phyloP scores from a whole-genome alignment of 2,888 invertebrate species.

The Pachymerium ferrugineum region DNA sequence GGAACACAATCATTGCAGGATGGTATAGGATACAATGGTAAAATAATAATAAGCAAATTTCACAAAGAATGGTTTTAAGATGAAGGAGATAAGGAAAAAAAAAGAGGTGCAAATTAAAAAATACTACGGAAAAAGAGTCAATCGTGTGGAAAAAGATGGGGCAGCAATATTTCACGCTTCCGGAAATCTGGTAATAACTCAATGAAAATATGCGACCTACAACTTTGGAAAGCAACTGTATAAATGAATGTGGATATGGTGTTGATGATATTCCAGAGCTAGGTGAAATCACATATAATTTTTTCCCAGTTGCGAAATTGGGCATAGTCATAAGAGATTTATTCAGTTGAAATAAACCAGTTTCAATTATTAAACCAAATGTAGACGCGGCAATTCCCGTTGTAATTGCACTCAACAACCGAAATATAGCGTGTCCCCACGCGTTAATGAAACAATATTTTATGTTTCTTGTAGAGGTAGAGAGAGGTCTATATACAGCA shows the following conservation, averaged over 20 bases:
- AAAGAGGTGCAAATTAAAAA: constrained; percentile 1
- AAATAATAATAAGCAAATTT: constrained; percentile 8
- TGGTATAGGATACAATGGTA: not conserved
- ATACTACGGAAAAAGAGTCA: not conserved
- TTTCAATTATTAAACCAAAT: too few relatives aligned
- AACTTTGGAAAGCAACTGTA: not conserved
- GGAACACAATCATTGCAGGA: not conserved
- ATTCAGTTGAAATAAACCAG: too few relatives aligned
- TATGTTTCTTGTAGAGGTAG: too few relatives aligned
- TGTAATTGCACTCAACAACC: too few relatives aligned
- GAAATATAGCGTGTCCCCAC: too few relatives aligned
- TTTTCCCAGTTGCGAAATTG: too few relatives aligned
- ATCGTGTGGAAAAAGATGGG: not conserved
- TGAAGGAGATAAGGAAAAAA: not conserved
- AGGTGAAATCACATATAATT: too few relatives aligned
- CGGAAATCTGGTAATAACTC: not conserved
- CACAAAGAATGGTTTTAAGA: not conserved
- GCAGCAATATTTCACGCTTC: not conserved
- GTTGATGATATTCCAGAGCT: too few relatives aligned
- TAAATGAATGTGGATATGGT: not conserved
- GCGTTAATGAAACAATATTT: too few relatives aligned
- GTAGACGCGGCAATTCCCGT: too few relatives aligned
- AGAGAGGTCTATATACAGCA: too few relatives aligned
- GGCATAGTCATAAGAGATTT: too few relatives aligned
- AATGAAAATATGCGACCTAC: not conserved